Percentiles rank a stretch among this genome's conserved stretches.
Evolutionary conservation across 1,140 invertebrate genomes (phyloP).

Genomic region (Hyles vespertilio): DNA sequence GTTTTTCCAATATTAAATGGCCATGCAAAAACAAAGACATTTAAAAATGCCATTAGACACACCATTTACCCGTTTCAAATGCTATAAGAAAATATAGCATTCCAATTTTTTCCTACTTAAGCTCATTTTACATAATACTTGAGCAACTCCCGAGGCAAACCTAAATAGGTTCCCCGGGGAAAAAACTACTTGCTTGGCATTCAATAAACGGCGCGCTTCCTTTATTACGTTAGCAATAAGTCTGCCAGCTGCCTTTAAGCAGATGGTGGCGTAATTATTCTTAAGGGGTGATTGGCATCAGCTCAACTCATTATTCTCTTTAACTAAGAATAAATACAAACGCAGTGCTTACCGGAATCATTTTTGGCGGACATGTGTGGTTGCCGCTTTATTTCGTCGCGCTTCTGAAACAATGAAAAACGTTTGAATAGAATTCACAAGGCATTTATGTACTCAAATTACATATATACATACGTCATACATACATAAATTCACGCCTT

Average conservation of each 20-base stretch:
- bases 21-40: no score
- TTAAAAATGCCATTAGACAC: no score
- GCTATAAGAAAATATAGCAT: no score
- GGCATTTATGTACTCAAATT: neutral
- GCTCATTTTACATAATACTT: neutral
- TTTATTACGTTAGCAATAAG: conserved; percentile 49
- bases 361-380: conserved; percentile 65
- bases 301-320: conserved; percentile 27
- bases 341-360: conserved; percentile 61
- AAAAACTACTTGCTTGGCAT: conserved; percentile 37
- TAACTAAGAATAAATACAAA: conserved; percentile 1
- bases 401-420: conserved; percentile 38
- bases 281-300: conserved; percentile 38
- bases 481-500: no score
- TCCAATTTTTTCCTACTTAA: no score
- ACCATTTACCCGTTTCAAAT: no score
- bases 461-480: no score
- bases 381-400: conserved; percentile 26
- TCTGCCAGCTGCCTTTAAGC: conserved; percentile 40
- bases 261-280: conserved; percentile 51
- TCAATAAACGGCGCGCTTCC: conserved; percentile 45
- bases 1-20: no score
- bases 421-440: neutral
- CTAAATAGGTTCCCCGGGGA: conserved; percentile 27
- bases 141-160: conserved; percentile 7